Conservation (phyloP, 1,140 invertebrate genomes). For the Hetaerina americana region DNA sequence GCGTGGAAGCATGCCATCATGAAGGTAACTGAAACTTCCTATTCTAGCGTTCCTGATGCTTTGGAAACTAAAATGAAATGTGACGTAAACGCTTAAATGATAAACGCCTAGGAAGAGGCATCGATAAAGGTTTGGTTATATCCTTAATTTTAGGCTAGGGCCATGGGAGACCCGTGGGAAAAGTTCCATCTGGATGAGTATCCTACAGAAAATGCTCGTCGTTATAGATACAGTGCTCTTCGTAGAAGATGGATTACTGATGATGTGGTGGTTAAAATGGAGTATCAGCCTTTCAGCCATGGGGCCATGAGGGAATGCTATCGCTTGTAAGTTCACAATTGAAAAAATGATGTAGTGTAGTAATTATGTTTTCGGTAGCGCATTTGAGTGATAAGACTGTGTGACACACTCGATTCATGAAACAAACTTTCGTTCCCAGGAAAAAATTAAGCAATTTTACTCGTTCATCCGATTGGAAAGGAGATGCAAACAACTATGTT, state of each 20-base stretch:
- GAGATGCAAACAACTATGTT: constrained; percentile 42
- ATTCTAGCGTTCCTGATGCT: too few relatives aligned
- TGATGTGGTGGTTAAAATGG: constrained; percentile 35
- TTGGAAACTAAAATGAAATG: too few relatives aligned
- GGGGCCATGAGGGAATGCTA: constrained; percentile 46
- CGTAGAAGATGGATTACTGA: constrained; percentile 32
- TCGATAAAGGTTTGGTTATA: too few relatives aligned
- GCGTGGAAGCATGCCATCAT: neutral
- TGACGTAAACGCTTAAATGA: too few relatives aligned
- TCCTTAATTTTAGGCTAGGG: constrained; percentile 11
- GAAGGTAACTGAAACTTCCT: neutral
- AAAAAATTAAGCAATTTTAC: constrained; percentile 40
- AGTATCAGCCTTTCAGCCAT: constrained; percentile 35
- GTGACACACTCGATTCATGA: neutral
- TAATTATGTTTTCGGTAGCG: neutral
- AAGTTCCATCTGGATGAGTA: constrained; percentile 30
- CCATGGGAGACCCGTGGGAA: constrained; percentile 30
- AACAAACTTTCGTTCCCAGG: constrained; percentile 21
- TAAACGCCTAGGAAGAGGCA: too few relatives aligned
- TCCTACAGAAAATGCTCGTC: constrained; percentile 25
- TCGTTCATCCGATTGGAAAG: constrained; percentile 31
- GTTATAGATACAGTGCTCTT: constrained; percentile 33
- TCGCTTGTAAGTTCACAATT: constrained; percentile 40
- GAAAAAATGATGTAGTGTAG: neutral
- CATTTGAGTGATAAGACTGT: neutral